phyloP scores from a whole-genome alignment of 1,140 invertebrate species.

The Heliconius hewitsoni region DNA sequence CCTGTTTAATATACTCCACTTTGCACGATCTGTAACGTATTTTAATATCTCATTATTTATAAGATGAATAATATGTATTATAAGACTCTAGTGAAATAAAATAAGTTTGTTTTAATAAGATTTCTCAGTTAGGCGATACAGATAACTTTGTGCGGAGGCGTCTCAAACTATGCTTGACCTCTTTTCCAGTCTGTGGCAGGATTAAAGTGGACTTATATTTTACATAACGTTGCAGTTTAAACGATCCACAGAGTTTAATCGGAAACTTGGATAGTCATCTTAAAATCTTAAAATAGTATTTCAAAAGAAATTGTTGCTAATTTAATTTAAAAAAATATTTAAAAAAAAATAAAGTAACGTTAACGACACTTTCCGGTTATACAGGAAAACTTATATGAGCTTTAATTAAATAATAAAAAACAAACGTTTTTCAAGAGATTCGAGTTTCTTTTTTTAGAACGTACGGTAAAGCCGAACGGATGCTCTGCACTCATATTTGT shows the following conservation, averaged over 20 bases:
- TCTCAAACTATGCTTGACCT: conserved; percentile 36
- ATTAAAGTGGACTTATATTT: conserved; percentile 36
- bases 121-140: conserved; percentile 5
- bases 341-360: background rate
- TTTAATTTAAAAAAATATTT: no score
- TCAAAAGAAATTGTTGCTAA: background rate
- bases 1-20: no score
- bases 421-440: background rate
- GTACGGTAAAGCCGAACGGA: conserved; percentile 6
- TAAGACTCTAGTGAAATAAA: background rate
- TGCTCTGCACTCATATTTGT: background rate
- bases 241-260: conserved; percentile 35
- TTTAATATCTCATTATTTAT: background rate
- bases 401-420: background rate
- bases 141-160: conserved; percentile 19
- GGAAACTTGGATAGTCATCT: conserved; percentile 25
- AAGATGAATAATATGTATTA: background rate
- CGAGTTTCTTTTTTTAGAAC: background rate
- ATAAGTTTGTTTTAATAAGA: background rate
- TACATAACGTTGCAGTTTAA: conserved; percentile 38
- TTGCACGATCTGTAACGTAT: no score
- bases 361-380: background rate
- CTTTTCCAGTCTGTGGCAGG: conserved; percentile 28
- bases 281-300: conserved; percentile 9
- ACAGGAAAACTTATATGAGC: background rate